Conservation (phyloP, 2,797 vertebrate genomes). For the Phylloscopus collybita region DNA sequence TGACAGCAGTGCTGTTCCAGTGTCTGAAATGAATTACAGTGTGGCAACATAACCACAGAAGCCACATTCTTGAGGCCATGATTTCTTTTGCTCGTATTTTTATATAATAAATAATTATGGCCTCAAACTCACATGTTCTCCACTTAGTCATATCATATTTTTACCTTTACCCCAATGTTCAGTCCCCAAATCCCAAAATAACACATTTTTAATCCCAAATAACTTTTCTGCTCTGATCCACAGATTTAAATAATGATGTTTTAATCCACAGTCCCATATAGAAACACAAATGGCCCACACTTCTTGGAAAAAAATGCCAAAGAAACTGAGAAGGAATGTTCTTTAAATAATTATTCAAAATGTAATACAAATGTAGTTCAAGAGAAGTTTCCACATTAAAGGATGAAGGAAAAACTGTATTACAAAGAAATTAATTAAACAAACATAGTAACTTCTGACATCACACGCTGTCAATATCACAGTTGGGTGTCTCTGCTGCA, state of each 20-base stretch:
- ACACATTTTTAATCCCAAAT: neutral
- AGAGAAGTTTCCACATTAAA: neutral
- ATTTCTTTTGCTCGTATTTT: neutral
- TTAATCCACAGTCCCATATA: neutral
- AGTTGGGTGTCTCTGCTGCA: neutral
- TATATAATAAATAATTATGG: neutral
- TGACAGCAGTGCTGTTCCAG: neutral
- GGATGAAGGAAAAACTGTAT: neutral
- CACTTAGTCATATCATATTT: neutral
- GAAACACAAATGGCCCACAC: neutral
- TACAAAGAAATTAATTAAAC: neutral
- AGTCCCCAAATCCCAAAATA: neutral
- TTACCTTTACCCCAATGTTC: neutral
- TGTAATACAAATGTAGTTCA: neutral
- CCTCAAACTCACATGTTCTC: neutral
- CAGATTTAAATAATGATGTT: neutral
- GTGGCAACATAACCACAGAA: neutral
- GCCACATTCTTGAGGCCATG: accelerated
- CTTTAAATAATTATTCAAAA: neutral
- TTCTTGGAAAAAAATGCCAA: neutral
- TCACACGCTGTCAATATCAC: neutral
- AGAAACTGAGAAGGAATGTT: neutral
- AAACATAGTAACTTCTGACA: neutral
- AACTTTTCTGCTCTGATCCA: neutral
- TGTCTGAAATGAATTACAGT: neutral